These are phyloP conservation scores for Calidris pygmaea DNA, from an alignment of 2,113 vertebrate species.

Conservation along the genomic window DNA sequence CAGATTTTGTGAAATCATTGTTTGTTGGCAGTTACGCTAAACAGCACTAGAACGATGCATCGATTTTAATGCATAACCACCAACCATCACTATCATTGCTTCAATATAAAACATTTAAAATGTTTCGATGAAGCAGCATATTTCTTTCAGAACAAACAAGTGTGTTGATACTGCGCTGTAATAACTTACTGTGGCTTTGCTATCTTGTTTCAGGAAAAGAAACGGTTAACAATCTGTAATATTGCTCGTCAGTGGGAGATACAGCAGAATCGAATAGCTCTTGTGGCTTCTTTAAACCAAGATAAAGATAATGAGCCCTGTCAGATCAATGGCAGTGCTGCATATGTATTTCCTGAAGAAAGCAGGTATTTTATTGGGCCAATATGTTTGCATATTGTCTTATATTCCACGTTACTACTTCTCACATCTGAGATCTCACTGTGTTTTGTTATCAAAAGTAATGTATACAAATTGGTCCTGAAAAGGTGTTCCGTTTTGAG, in stretches of 20 bases:
- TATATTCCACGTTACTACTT: background rate
- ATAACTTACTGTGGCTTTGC: background rate
- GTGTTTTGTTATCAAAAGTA: background rate
- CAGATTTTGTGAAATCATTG: background rate
- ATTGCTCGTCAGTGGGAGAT: constrained; percentile 93
- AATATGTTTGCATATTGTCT: background rate
- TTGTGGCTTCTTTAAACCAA: constrained; percentile 69
- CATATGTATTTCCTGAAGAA: constrained; percentile 85
- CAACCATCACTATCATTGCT: background rate
- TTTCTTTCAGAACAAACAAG: background rate
- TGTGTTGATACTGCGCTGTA: background rate
- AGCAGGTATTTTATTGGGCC: constrained; percentile 76
- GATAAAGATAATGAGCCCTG: constrained; percentile 82
- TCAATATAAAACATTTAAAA: background rate
- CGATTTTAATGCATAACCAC: background rate
- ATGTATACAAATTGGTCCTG: background rate
- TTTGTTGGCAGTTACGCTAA: background rate
- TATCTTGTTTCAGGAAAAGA: constrained; percentile 85
- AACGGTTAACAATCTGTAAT: constrained; percentile 88
- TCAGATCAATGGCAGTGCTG: constrained; percentile 78
- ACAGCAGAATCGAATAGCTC: constrained; percentile 71
- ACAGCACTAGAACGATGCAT: background rate
- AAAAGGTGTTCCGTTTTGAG: background rate
- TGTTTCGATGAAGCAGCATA: background rate
- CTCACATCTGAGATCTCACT: background rate